phyloP scores from a whole-genome alignment of 2,113 vertebrate species.

The Empidonax traillii region DNA sequence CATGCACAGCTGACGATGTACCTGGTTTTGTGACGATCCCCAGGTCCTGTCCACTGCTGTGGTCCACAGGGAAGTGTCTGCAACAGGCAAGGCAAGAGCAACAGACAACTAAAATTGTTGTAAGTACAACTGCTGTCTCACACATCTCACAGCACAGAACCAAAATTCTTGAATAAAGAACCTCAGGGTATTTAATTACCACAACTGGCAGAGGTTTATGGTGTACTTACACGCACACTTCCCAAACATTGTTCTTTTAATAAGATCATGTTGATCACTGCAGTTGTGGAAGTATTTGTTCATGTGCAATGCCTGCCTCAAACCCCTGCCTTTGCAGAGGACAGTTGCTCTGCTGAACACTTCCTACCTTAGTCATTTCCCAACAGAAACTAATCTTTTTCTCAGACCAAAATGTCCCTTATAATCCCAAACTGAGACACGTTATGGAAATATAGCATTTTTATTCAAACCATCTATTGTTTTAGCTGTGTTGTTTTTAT shows the following conservation, averaged over 20 bases:
- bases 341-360: neutral
- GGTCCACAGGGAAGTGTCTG: neutral
- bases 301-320: neutral
- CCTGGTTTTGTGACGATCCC: neutral
- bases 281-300: neutral
- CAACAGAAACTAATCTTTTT: neutral
- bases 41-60: neutral
- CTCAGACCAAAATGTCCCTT: neutral
- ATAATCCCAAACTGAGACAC: neutral
- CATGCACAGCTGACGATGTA: fast-evolving
- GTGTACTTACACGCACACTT: neutral
- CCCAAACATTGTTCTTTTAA: neutral
- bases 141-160: fast-evolving
- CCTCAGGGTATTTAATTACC: neutral
- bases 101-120: neutral
- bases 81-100: neutral
- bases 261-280: neutral
- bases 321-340: neutral
- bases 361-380: neutral
- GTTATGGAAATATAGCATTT: neutral
- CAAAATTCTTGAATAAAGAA: neutral
- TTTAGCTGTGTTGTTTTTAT: conserved; percentile 32
- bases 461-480: conserved; percentile 28
- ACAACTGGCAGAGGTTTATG: neutral
- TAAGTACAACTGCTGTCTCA: neutral